These are phyloP conservation scores for Acestrorhynchus altus DNA, from an alignment of 2,797 vertebrate species.

Conservation along the genomic window DNA sequence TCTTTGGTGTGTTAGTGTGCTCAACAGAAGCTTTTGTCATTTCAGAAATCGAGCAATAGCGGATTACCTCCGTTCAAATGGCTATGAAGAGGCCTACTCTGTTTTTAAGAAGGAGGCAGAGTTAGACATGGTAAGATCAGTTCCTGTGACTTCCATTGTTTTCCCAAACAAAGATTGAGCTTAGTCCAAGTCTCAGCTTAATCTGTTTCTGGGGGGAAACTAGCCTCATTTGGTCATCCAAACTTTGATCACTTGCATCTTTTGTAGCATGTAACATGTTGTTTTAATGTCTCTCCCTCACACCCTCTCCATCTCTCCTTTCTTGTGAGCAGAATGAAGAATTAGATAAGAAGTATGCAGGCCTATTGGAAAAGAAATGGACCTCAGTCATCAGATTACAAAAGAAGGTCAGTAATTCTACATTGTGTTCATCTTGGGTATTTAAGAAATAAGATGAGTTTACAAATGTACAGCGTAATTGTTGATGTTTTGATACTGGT, in stretches of 20 bases:
- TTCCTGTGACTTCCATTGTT: background rate
- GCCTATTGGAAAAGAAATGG: slow-evolving; percentile 99
- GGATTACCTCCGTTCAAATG: slow-evolving; percentile 98
- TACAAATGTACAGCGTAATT: background rate
- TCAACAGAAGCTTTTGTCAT: slow-evolving; percentile 31
- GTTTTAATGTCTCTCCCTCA: background rate
- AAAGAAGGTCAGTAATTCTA: slow-evolving; percentile 86
- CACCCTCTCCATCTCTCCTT: slow-evolving; percentile 10
- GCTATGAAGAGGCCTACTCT: slow-evolving; percentile 97
- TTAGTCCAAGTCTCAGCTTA: background rate
- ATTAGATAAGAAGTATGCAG: slow-evolving; percentile 99
- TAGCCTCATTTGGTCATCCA: background rate
- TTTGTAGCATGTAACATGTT: background rate
- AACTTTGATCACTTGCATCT: background rate
- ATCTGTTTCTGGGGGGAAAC: background rate
- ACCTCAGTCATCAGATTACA: slow-evolving; percentile 99
- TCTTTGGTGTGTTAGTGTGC: background rate
- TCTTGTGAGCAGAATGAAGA: slow-evolving; percentile 91
- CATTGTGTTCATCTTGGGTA: background rate
- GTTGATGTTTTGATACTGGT: background rate
- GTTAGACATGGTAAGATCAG: slow-evolving; percentile 92
- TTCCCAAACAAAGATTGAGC: background rate
- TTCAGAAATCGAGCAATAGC: slow-evolving; percentile 98
- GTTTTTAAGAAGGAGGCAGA: slow-evolving; percentile 99
- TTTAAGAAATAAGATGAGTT: background rate